Conservation (phyloP, 1,140 invertebrate genomes). For the Aphaenogaster ashmeadi region DNA sequence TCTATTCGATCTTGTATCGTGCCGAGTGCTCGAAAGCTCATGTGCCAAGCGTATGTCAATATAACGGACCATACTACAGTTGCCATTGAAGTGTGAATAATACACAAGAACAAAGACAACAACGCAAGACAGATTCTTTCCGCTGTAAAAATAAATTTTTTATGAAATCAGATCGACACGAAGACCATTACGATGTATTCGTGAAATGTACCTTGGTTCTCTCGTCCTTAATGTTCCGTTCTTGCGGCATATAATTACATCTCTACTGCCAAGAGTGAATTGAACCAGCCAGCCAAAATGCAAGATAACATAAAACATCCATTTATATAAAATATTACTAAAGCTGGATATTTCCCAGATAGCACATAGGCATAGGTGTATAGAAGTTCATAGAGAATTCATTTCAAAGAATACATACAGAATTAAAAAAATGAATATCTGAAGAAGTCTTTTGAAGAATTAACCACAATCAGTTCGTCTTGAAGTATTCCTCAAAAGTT, state of each 20-base stretch:
- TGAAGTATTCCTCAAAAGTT: too few relatives aligned
- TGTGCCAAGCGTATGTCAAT: conserved; percentile 97
- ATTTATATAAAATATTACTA: conserved; percentile 97
- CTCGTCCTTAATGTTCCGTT: conserved; percentile 95
- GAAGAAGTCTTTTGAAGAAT: too few relatives aligned
- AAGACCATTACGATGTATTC: not conserved
- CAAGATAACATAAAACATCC: conserved; percentile 94
- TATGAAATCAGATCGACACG: not conserved
- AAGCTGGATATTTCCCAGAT: conserved; percentile 96
- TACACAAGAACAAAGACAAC: conserved; percentile 98
- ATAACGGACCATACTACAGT: conserved; percentile 98
- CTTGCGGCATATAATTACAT: conserved; percentile 96
- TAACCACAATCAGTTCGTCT: too few relatives aligned
- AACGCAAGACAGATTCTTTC: conserved; percentile 96
- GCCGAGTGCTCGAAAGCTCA: conserved; percentile 94
- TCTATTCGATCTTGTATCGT: conserved; percentile 96
- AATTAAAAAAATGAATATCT: too few relatives aligned
- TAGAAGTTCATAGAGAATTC: too few relatives aligned
- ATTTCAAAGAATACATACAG: too few relatives aligned
- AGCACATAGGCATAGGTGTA: too few relatives aligned
- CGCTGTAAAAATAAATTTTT: conserved; percentile 85
- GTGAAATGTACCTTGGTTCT: conserved; percentile 91
- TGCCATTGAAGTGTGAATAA: conserved; percentile 97
- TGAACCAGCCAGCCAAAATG: conserved; percentile 96
- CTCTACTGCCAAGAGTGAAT: conserved; percentile 93